Conservation (phyloP, 2,113 vertebrate genomes). For the Eurypyga helias region DNA sequence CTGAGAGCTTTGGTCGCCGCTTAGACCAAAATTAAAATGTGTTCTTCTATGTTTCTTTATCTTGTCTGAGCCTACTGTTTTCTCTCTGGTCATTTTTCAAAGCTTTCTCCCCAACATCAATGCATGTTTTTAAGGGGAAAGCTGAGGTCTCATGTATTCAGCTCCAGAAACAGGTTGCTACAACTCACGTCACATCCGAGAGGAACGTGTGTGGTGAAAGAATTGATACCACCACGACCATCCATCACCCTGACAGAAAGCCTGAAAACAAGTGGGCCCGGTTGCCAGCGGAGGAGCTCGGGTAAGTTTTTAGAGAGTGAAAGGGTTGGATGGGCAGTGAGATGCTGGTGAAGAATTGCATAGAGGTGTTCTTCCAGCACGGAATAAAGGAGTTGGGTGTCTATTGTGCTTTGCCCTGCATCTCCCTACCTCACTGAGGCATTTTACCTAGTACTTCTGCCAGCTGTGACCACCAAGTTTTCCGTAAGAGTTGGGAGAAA, state of each 20-base stretch:
- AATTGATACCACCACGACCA: rapidly evolving
- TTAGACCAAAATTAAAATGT: background rate
- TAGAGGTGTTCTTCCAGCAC: background rate
- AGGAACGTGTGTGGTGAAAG: background rate
- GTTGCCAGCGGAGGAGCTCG: background rate
- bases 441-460: background rate
- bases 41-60: background rate
- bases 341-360: background rate
- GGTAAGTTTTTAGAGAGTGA: background rate
- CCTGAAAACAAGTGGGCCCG: background rate
- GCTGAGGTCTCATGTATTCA: background rate
- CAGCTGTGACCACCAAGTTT: background rate
- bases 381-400: background rate
- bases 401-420: background rate
- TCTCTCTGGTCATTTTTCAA: background rate
- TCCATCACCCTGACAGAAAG: background rate
- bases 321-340: background rate
- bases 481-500: background rate
- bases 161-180: background rate
- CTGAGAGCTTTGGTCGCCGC: background rate
- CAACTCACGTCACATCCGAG: background rate
- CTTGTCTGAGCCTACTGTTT: background rate
- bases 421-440: background rate
- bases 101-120: background rate
- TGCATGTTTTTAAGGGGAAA: background rate